Base-by-base conservation (phyloP, 2,113 vertebrate species). In the Hepsetus odoe region DNA sequence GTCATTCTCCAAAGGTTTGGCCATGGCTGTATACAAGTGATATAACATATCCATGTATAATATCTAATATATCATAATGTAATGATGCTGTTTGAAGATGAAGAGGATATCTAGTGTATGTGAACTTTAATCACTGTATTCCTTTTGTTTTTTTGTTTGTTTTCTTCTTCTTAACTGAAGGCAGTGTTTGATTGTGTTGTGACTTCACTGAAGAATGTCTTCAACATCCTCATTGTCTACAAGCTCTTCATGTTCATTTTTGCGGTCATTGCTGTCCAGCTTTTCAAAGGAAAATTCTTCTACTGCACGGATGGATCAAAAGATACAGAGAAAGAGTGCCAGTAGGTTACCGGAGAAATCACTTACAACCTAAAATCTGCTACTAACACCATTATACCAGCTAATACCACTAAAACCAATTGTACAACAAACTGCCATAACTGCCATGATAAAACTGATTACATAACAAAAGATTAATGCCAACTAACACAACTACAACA, bases 211-310 rank as follows among this genome's bases (percentile, higher is more conserved):
- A 99, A 99, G 89, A 99, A 99, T 0, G 98, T 99, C 89, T 98
- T 99, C 92, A 99, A 99, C 91, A 99, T 99, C 77, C 94, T 99
- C 76, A 99, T 99, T 1, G 98, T 99, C 86, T 99, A 99, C 88
- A 98, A 99, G 85, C 97, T 99, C 83, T 99, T 99, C 84, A 99
- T 99, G 98, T 99, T 99, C 93, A 99, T 99, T 91, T 99, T 99
- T 20, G 98, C 98, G 0, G 98, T 99, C 89, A 99, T 99, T 1
- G 98, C 98, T 0, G 98, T 99, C 61, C 98, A 99, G 81, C 96
- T 99, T 49, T 99, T 99, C 90, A 99, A 99, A 88, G 98, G 98
- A 51, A 98, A 98, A 86, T 99, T 99, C 83, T 99, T 98, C 88
- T 99, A 98, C 83, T 99, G 98, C 72, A 98, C 95, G 0, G 98